Evolutionary conservation across 2,888 invertebrate genomes (phyloP).

Genomic region (Ormyrus labotus): DNA sequence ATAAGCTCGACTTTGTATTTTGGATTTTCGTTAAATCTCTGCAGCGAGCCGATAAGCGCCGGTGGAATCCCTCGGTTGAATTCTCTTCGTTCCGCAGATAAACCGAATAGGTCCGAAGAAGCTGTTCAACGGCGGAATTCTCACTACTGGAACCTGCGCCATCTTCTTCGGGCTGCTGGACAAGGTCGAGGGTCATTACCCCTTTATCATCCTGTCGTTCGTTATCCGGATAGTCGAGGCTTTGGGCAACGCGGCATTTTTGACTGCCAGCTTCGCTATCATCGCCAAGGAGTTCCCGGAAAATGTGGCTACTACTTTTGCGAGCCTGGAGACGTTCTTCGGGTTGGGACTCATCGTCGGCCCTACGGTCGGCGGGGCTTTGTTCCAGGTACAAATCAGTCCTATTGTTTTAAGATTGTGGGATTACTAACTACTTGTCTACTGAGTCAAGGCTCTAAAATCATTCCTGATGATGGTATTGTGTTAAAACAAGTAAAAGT

Average conservation of each 20-base stretch:
- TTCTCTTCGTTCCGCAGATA: constrained; percentile 75
- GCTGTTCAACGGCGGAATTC: constrained; percentile 88
- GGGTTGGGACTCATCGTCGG: constrained; percentile 92
- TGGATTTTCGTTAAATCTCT: too few relatives aligned
- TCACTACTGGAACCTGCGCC: constrained; percentile 89
- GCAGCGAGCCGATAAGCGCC: too few relatives aligned
- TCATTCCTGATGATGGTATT: too few relatives aligned
- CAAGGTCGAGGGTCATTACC: constrained; percentile 82
- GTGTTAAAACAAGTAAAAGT: too few relatives aligned
- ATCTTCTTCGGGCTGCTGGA: constrained; percentile 85
- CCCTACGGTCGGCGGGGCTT: constrained; percentile 91
- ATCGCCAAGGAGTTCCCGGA: constrained; percentile 92
- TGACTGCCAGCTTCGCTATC: constrained; percentile 91
- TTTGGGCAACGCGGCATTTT: constrained; percentile 90
- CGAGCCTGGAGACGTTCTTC: constrained; percentile 91
- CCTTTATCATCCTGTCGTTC: constrained; percentile 88
- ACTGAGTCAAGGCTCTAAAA: too few relatives aligned
- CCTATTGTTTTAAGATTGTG: too few relatives aligned
- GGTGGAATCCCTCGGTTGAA: not conserved
- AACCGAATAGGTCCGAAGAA: constrained; percentile 87
- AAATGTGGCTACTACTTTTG: constrained; percentile 90
- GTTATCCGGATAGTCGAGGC: constrained; percentile 89
- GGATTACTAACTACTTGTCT: too few relatives aligned
- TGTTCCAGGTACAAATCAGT: constrained; percentile 79
- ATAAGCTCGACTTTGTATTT: too few relatives aligned